Evolutionary conservation across 2,888 invertebrate species (phyloP).

Genomic region (Octodonta nipae): DNA sequence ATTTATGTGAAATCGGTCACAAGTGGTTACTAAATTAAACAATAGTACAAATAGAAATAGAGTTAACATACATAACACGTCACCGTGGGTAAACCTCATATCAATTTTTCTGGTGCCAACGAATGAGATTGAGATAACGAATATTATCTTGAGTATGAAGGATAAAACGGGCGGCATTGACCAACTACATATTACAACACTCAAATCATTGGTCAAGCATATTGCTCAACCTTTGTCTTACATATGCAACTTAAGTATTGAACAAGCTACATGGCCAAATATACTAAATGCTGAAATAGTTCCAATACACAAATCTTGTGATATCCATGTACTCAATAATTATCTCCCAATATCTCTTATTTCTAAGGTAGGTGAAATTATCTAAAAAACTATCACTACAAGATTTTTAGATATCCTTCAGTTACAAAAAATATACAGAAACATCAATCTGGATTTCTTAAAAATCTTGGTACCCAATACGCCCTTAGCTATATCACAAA

Average conservation of each 20-base stretch:
- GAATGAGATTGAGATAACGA: not conserved
- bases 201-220: not conserved
- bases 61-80: too few species aligned
- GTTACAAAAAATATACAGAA: not conserved
- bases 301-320: not conserved
- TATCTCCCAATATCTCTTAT: not conserved
- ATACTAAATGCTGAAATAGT: constrained; percentile 1
- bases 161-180: not conserved
- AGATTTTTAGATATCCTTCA: not conserved
- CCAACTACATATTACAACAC: not conserved
- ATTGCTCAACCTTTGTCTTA: not conserved
- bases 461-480: constrained; percentile 1
- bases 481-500: constrained; percentile 1
- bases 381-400: not conserved
- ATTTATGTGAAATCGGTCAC: not conserved
- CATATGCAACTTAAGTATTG: not conserved
- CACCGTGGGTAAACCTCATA: too few species aligned
- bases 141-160: not conserved
- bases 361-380: not conserved
- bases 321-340: too few species aligned
- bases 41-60: not conserved
- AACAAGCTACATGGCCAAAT: not conserved
- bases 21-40: not conserved
- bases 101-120: not conserved
- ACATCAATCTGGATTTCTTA: too few species aligned